Evolutionary conservation across 2,797 vertebrate genomes (phyloP), one percentile per base, ranked within the genome.

Genomic region (Chrysocyon brachyurus): DNA sequence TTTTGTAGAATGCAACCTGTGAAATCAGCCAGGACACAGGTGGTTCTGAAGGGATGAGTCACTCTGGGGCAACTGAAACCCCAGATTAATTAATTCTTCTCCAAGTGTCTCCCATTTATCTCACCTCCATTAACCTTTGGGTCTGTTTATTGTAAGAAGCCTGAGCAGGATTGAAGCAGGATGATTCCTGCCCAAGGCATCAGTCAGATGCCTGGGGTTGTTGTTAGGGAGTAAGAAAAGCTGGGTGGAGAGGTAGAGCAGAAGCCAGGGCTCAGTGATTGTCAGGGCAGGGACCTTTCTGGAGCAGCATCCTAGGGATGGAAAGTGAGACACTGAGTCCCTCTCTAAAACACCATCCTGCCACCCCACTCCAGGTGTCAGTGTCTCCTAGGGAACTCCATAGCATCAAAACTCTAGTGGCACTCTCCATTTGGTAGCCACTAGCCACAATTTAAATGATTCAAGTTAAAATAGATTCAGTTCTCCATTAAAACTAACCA

Each of bases 71-170:
- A 92, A 59, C 52, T 31, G 14, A 91, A 97, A 64, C 36, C 84
- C 46, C 70, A 59, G 63, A 86, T 90, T 81, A 93, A 96, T 97
- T 94, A 90, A 95, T 85, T 94, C 28, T 91, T 73, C 86, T 90
- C 57, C n/a, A 28, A 52, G 54, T 36, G 24, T 64, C 57, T 70
- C 46, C 87, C 33, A 26, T 81, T 94, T 87, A 52, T 78, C 77
- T 96, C 70, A 77, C 88, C 72, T 93, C 86, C 54, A 95, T 94
- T 95, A 94, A 95, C 59, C 87, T 96, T 87, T 97, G 59, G 21
- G 77, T 73, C 72, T 31, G 26, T 59, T 75, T 22, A 26, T 66
- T 40, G 59, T 82, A 59, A 94, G 78, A 61, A 85, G 36, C 40
- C 33, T 72, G 56, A 95, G 75, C 54, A 64, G 24, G 61, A 57